Percentiles rank a stretch among this genome's conserved stretches.
These are phyloP conservation scores for Doryteuthis pealeii DNA, from an alignment of 1,140 invertebrate genomes.

Conservation along the genomic window DNA sequence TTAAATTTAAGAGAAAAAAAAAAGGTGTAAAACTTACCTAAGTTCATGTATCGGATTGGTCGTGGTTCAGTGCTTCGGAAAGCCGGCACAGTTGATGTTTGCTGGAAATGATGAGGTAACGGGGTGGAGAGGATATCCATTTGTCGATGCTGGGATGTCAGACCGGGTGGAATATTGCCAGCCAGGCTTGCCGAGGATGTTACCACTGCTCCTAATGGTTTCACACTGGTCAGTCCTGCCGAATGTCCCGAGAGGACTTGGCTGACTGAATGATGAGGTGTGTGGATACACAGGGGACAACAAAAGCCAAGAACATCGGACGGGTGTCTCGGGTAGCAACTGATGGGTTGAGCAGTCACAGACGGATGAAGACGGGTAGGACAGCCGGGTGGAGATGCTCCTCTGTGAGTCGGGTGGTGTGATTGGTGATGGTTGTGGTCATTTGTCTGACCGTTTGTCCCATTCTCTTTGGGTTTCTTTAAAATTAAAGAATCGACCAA, in stretches of 20 bases:
- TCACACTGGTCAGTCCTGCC: neutral
- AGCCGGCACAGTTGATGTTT: neutral
- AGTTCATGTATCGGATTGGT: conserved; percentile 2
- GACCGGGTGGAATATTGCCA: neutral
- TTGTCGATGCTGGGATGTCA: neutral
- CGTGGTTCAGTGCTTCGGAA: conserved; percentile 1
- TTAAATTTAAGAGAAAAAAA: too few relatives aligned
- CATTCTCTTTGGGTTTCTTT: conserved; percentile 26
- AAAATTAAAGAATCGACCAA: conserved; percentile 37
- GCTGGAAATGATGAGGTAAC: neutral
- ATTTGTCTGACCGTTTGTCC: conserved; percentile 8
- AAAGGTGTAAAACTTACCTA: neutral
- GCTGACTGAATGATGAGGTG: conserved; percentile 16
- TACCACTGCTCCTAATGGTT: neutral
- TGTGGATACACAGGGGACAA: conserved; percentile 41
- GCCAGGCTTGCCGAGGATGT: neutral
- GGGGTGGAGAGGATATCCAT: neutral
- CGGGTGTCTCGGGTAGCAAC: conserved; percentile 41
- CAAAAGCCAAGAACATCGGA: conserved; percentile 38
- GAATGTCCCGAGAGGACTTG: neutral
- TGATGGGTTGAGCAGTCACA: conserved; percentile 27
- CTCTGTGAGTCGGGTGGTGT: neutral
- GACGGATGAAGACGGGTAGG: conserved; percentile 14
- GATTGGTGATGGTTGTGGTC: conserved; percentile 12
- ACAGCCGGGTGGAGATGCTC: neutral